Conservation (phyloP, 2,113 vertebrate genomes). For the Stomatorhinus ivindoensis region DNA sequence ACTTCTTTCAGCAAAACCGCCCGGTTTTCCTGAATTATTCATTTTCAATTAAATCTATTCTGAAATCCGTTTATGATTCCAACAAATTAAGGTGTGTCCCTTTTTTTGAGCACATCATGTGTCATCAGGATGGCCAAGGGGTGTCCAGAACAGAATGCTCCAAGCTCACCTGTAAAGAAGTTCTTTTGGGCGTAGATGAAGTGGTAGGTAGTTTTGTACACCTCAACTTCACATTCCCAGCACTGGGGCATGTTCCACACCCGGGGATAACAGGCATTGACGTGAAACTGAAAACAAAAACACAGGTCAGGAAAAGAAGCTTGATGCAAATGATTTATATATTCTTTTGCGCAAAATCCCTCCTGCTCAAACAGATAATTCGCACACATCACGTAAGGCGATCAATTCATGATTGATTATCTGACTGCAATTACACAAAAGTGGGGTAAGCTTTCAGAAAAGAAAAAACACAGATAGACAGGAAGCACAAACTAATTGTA, state of each 20-base stretch:
- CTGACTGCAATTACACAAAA: neutral
- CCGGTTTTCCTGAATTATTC: neutral
- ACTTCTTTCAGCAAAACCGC: neutral
- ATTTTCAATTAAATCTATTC: neutral
- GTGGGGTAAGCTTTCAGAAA: neutral
- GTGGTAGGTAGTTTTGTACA: conserved; percentile 97
- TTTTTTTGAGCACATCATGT: neutral
- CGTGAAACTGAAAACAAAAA: conserved; percentile 74
- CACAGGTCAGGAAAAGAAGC: neutral
- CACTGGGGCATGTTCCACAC: conserved; percentile 97
- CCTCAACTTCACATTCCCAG: conserved; percentile 95
- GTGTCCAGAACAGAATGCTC: no score
- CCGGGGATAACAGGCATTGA: conserved; percentile 86
- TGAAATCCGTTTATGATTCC: neutral
- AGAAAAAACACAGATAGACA: neutral
- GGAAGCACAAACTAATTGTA: neutral
- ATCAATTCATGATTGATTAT: neutral
- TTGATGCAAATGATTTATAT: neutral
- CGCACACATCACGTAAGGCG: neutral
- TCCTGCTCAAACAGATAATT: neutral
- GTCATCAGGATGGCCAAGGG: neutral
- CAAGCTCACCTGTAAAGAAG: conserved; percentile 84
- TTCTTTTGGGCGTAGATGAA: conserved; percentile 98
- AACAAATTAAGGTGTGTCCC: neutral
- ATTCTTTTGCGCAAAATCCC: neutral